Evolutionary conservation across 1,140 invertebrate genomes (phyloP).

Genomic region (Saccostrea glomerata): DNA sequence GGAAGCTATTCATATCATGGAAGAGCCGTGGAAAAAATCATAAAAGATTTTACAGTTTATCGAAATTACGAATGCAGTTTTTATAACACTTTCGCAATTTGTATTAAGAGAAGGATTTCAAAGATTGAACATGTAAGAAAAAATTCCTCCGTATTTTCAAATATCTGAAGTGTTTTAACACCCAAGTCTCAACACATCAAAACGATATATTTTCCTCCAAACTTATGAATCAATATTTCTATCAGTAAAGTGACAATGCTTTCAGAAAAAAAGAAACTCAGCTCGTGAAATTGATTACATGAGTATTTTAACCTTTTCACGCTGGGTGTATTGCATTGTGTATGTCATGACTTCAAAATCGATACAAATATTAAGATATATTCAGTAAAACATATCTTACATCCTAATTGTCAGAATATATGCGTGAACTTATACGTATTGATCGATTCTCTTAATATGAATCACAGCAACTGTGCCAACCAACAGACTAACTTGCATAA

Average conservation of each 20-base stretch:
- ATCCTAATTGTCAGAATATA: no score
- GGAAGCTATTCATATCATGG: background rate
- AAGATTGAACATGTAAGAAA: background rate
- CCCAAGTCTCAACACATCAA: background rate
- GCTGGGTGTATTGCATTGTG: background rate
- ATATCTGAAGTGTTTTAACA: constrained; percentile 16
- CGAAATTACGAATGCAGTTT: no score
- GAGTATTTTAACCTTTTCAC: background rate
- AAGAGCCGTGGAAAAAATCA: background rate
- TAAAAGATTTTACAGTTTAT: background rate
- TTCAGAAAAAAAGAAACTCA: background rate
- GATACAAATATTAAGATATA: no score
- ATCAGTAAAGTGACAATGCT: background rate
- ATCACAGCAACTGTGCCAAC: no score
- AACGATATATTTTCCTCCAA: background rate
- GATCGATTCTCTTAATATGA: no score
- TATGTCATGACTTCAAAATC: background rate
- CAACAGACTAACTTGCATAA: no score
- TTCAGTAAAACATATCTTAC: no score
- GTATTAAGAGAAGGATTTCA: background rate
- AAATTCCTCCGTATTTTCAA: background rate
- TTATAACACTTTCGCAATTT: no score
- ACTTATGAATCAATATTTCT: background rate
- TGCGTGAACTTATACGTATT: no score
- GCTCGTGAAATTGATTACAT: background rate